Evolutionary conservation across 2,888 invertebrate species (phyloP), one percentile per base, ranked within the genome.

Genomic region (Imbricaverruca yamaguchii): DNA sequence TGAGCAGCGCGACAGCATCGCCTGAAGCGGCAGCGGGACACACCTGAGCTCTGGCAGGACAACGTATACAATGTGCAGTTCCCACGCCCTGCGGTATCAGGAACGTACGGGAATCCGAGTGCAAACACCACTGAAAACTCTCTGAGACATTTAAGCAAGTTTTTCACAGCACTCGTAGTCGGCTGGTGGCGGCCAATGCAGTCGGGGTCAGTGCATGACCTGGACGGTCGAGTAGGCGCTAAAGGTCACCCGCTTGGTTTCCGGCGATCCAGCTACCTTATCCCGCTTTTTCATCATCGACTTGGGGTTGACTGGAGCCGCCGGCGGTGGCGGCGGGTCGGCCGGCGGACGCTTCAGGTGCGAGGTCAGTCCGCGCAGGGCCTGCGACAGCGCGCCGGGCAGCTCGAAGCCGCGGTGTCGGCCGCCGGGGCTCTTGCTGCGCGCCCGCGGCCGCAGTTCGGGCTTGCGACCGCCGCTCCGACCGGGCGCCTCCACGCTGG

Each of bases 361-460:
- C 9, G 59, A 39, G 39, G 55, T 65, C 13, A 69, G 67, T 12
- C 67, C 80, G n/a, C 80, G 69, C 56, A 74, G 59, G 7, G 59
- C 69, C 67, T 39, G 39, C 10, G 21, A 55, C 57, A 81, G 59
- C 25, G 81, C n/a, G 56, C 65, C 61, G 10, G 67, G 23, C 23
- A 74, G 74, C 55, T 74, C 74, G 74, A 74, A 74, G 74, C 53
- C 74, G 21, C 74, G 74, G 21, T 74, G 82, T 12, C 83, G 53
- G 10, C 84, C 81, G 13, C 84, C 84, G 0, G 84, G 84, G 63
- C 84, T 84, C 77, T 84, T 84, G 67, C 83, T 83, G n/a, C 84
- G 83, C n/a, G 84, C 82, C 3, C 84, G 25, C 8, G 83, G 80
- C 25, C 84, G 80, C 67, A 82, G 63, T 12, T 83, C 83, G 6